phyloP scores from a whole-genome alignment of 2,888 invertebrate genomes.

The Tetragonisca angustula region DNA sequence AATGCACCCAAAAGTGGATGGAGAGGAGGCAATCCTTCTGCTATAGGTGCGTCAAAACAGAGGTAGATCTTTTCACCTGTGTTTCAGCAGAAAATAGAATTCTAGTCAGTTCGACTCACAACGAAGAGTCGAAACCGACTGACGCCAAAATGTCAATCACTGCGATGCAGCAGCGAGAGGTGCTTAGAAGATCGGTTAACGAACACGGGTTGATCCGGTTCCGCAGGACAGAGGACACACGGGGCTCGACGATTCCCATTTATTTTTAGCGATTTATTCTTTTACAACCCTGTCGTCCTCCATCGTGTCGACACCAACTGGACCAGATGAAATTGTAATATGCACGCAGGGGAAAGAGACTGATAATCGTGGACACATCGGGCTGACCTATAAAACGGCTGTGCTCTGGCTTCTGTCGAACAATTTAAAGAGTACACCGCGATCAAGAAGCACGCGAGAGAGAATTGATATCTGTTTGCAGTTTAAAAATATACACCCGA shows the following conservation, averaged over 20 bases:
- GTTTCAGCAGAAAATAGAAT: conserved; percentile 46
- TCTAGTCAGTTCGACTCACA: background rate
- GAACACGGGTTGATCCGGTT: conserved; percentile 42
- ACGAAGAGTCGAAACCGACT: conserved; percentile 31
- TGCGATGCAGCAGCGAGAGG: background rate
- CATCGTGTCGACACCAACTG: conserved; percentile 43
- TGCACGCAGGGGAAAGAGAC: conserved; percentile 36
- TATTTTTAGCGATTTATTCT: conserved; percentile 60
- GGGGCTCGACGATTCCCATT: conserved; percentile 19
- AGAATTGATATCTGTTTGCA: conserved; percentile 45
- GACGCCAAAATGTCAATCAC: conserved; percentile 55
- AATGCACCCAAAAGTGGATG: background rate
- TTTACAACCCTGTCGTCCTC: conserved; percentile 54
- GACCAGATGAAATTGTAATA: conserved; percentile 60
- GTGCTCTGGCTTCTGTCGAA: conserved; percentile 27
- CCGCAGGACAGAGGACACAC: conserved; percentile 4
- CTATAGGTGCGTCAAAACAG: background rate
- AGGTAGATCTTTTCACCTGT: background rate
- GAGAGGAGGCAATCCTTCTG: background rate
- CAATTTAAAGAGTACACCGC: conserved; percentile 48
- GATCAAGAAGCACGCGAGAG: conserved; percentile 2
- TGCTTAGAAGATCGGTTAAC: background rate
- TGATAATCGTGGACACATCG: conserved; percentile 48
- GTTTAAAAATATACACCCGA: conserved; percentile 36
- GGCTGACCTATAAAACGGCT: conserved; percentile 55